Percentiles rank a stretch among this genome's conserved stretches.
These are phyloP conservation scores for Harpagoxenus sublaevis DNA, from an alignment of 2,888 invertebrate species.

Conservation along the genomic window DNA sequence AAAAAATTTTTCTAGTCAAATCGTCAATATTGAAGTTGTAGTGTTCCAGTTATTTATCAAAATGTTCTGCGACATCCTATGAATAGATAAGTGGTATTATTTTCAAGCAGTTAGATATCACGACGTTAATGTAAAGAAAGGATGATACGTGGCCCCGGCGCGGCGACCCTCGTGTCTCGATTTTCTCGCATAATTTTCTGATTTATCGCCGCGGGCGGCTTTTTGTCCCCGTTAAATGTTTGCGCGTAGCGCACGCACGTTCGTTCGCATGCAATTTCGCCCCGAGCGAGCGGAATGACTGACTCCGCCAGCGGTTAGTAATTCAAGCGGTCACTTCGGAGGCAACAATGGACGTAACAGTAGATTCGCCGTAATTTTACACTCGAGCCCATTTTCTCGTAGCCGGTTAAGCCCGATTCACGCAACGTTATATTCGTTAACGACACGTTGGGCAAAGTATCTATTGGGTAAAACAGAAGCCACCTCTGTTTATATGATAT, in stretches of 20 bases:
- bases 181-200: constrained; percentile 35
- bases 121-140: not conserved
- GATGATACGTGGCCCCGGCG: not conserved
- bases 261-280: constrained; percentile 38
- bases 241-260: constrained; percentile 54
- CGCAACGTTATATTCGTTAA: constrained; percentile 63
- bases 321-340: constrained; percentile 78
- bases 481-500: not conserved
- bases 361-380: constrained; percentile 81
- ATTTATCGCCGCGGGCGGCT: constrained; percentile 52
- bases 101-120: not conserved
- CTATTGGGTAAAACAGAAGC: not conserved
- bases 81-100: not conserved
- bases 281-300: constrained; percentile 12
- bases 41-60: not conserved
- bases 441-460: not conserved
- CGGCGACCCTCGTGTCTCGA: constrained; percentile 1
- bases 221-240: constrained; percentile 65
- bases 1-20: not conserved
- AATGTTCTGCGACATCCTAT: not conserved
- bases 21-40: not conserved
- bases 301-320: constrained; percentile 62
- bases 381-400: constrained; percentile 74
- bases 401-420: constrained; percentile 62
- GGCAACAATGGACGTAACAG: constrained; percentile 78